Evolutionary conservation across 2,113 vertebrate species (phyloP), one percentile per base, ranked within the genome.

Genomic region (Cromileptes altivelis): DNA sequence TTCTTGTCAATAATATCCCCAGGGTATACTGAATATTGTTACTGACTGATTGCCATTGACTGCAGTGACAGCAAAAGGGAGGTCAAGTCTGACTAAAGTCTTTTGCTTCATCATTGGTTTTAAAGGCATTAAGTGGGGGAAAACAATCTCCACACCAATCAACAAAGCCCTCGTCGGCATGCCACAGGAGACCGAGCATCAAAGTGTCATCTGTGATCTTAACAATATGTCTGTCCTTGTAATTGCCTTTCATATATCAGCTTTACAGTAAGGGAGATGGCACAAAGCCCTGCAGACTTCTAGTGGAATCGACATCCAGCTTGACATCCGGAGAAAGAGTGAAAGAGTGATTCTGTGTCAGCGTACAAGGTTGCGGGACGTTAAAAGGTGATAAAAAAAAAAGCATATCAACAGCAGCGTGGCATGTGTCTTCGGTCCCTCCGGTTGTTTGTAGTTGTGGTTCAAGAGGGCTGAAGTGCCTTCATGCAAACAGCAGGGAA

Each of bases 391-490:
- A 61, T 30, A 42, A 64, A 80, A 33, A 37, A 80, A 33, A 37
- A 25, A 30, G 30, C 30, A 0, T 25, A 62, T 73, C 52, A 23
- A 33, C 40, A 56, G 58, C 37, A 58, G 33, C 49, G 27, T 23
- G 27, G 27, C 11, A 3, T 62, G 53, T 33, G 23, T 25, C 33
- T 45, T 58, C 25, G 19, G 73, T 69, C 55, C 77, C 55, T 68
- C 15, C 1, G 27, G 21, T 23, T 79, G 70, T 84, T 81, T 71
- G 55, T 61, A 25, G 19, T 27, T 19, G 18, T 56, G 25, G 50
- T 69, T 85, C 56, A 85, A 42, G 42, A 37, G 23, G 70, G 58
- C 76, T 62, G 60, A 85, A 53, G 75, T 45, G 67, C 23, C 53
- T 67, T 40, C 18, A 30, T 4, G 11, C 53, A 67, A 80, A 56